Evolutionary conservation across 1,140 invertebrate species (phyloP), one percentile per base, ranked within the genome.

Genomic region (Eumaeus atala): DNA sequence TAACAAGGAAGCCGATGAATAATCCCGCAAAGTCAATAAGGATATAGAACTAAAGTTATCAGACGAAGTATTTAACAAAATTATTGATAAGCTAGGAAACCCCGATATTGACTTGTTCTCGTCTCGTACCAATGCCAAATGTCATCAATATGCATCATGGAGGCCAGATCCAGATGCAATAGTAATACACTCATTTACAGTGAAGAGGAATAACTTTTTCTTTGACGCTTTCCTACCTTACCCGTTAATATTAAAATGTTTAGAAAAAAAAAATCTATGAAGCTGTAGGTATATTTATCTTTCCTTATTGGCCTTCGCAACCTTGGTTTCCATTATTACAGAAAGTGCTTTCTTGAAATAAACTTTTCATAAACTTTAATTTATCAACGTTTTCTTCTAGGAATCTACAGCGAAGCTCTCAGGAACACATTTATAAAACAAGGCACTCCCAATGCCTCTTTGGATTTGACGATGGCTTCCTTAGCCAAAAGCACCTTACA

Each of bases 11-110:
- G 21, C 48, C 9, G 54, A 56, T 50, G 18, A 38, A 7, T 48
- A 50, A 37, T 56, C 54, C 21, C 18, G 54, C 12, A 50, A 16
- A n/a, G 14, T 56, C 21, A 49, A 56, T 37, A 35, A 34, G 5
- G 54, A 61, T 14, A 35, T 21, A n/a, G 59, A 61, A 40, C 53
- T 54, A 54, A 48, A 56, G 17, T 34, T 61, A 28, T 48, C 42
- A 42, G 12, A 44, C 9, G 14, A 44, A 9, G 40, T 9, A 16
- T 44, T 16, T 44, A 47, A 21, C 18, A 18, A 47, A 11, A 17
- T 17, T 11, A 16, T 21, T 17, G 16, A 18, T 47, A 8, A 16
- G 10, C 11, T 47, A 14, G 14, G 40, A 11, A 9, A 8, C 2
- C 48, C 48, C 2, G 10, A 33, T 8, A 34, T 49, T 11, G 48